Conservation (phyloP, 2,888 invertebrate genomes). For the Calliphora vomitoria region DNA sequence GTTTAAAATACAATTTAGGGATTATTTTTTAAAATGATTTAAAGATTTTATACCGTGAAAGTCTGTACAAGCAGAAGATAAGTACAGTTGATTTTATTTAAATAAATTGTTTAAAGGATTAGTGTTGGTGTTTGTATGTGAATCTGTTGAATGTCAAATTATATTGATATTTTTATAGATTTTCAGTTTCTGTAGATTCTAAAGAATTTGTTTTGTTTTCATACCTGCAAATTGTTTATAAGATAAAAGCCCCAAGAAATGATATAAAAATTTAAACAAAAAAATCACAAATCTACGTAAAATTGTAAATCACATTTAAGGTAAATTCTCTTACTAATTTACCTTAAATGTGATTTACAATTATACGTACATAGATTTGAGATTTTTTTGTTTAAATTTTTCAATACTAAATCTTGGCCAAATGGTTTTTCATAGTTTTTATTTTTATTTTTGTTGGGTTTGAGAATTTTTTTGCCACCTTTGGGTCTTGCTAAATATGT, state of each 20-base stretch:
- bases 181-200: conserved; percentile 4
- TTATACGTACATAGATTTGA: no score
- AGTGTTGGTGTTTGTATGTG: neutral
- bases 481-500: neutral
- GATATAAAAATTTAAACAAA: neutral
- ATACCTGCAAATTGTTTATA: conserved; percentile 31
- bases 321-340: no score
- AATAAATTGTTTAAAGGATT: neutral
- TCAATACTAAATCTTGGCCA: neutral
- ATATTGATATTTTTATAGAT: conserved; percentile 18
- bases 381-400: no score
- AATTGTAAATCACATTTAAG: conserved; percentile 12
- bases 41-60: conserved; percentile 6
- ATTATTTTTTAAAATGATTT: neutral
- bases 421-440: neutral
- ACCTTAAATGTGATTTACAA: no score
- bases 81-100: neutral
- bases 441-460: neutral
- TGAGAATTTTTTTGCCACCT: neutral
- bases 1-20: no score
- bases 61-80: neutral
- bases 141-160: conserved; percentile 41
- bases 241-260: neutral
- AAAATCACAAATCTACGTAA: conserved; percentile 6
- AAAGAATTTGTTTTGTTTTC: conserved; percentile 14